phyloP scores from a whole-genome alignment of 2,888 invertebrate genomes.

The Boloria selene region DNA sequence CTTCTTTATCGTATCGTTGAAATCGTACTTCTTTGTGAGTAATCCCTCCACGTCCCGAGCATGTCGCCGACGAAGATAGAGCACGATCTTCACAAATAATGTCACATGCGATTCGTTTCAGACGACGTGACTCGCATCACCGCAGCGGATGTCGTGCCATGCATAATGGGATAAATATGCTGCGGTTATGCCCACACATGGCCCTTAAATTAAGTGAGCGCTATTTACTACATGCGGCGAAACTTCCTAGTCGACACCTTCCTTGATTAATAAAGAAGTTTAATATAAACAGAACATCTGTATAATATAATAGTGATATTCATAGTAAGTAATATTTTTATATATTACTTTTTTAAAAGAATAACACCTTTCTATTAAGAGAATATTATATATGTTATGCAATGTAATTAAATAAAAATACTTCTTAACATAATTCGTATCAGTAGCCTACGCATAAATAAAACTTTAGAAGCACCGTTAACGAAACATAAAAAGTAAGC shows the following conservation, averaged over 20 bases:
- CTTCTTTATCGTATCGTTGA: constrained; percentile 80
- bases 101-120: constrained; percentile 83
- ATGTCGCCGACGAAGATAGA: constrained; percentile 82
- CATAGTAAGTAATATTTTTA: background rate
- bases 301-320: background rate
- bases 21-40: constrained; percentile 82
- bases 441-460: constrained; percentile 5
- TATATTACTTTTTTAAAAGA: no score
- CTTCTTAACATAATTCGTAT: background rate
- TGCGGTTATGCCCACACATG: constrained; percentile 79
- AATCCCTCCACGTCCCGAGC: constrained; percentile 80
- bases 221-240: constrained; percentile 73
- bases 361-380: no score
- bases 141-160: constrained; percentile 67
- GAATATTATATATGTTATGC: no score
- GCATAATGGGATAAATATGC: constrained; percentile 82
- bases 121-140: constrained; percentile 80
- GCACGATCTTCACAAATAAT: constrained; percentile 83
- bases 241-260: constrained; percentile 67
- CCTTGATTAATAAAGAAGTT: constrained; percentile 44
- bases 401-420: no score
- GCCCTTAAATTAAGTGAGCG: constrained; percentile 78
- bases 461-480: constrained; percentile 47
- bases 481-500: constrained; percentile 63
- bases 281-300: background rate